Conservation (phyloP, 64 coral and sea anemone genomes). For the Stylophora pistillata region DNA sequence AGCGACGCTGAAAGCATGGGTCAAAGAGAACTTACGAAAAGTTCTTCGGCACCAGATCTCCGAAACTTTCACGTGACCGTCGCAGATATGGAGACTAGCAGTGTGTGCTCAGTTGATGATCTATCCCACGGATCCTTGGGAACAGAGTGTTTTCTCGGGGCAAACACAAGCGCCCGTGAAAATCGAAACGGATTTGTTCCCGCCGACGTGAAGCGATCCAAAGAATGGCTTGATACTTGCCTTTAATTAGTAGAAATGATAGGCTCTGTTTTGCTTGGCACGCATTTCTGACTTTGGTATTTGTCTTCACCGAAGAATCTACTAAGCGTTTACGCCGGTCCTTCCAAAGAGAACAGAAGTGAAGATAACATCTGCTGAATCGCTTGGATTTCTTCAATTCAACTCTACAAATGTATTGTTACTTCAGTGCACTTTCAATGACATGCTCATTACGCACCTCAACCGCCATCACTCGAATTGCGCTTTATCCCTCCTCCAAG, state of each 20-base stretch:
- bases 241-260: not conserved
- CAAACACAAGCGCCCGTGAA: not conserved
- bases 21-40: conserved; percentile 16
- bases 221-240: conserved; percentile 36
- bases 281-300: not conserved
- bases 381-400: no score
- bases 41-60: conserved; percentile 64
- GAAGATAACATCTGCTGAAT: no score
- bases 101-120: conserved; percentile 79
- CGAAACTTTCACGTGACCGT: conserved; percentile 51
- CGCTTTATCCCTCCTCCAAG: no score
- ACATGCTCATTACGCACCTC: no score
- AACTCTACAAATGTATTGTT: no score
- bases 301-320: not conserved
- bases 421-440: no score
- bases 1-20: conserved; percentile 11
- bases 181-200: not conserved
- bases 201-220: not conserved
- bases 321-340: not conserved
- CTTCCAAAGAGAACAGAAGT: not conserved
- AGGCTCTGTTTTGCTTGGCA: not conserved
- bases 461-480: no score
- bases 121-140: conserved; percentile 47
- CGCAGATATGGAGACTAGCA: conserved; percentile 69
- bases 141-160: not conserved